phyloP scores from a whole-genome alignment of 1,140 invertebrate species.

The Trialeurodes vaporariorum region DNA sequence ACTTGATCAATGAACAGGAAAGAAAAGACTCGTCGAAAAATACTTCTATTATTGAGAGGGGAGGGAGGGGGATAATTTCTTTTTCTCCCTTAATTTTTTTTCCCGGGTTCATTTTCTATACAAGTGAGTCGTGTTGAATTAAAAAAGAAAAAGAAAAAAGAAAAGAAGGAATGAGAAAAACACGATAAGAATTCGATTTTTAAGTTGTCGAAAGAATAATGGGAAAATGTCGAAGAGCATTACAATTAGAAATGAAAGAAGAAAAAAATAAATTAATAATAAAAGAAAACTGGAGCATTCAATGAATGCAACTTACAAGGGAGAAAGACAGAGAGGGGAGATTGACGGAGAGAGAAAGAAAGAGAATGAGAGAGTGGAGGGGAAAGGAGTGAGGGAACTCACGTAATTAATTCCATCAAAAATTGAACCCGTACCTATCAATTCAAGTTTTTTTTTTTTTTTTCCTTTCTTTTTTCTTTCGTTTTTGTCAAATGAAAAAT shows the following conservation, averaged over 20 bases:
- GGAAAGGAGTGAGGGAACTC: no score
- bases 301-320: background rate
- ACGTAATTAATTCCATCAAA: conserved; percentile 1
- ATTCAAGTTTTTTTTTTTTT: no score
- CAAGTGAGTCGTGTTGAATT: no score
- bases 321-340: background rate
- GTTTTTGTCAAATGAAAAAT: background rate
- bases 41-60: background rate
- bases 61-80: background rate
- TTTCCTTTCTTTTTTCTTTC: background rate
- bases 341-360: no score
- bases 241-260: background rate
- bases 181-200: background rate
- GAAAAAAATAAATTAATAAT: background rate
- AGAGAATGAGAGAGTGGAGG: no score
- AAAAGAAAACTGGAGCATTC: background rate
- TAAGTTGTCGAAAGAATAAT: background rate
- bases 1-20: background rate
- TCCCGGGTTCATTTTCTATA: no score
- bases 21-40: background rate
- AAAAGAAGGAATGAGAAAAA: background rate
- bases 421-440: background rate
- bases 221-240: background rate
- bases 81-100: background rate
- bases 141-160: background rate